These are phyloP conservation scores for Perizoma affinitatum DNA, from an alignment of 2,888 invertebrate genomes.

Conservation along the genomic window DNA sequence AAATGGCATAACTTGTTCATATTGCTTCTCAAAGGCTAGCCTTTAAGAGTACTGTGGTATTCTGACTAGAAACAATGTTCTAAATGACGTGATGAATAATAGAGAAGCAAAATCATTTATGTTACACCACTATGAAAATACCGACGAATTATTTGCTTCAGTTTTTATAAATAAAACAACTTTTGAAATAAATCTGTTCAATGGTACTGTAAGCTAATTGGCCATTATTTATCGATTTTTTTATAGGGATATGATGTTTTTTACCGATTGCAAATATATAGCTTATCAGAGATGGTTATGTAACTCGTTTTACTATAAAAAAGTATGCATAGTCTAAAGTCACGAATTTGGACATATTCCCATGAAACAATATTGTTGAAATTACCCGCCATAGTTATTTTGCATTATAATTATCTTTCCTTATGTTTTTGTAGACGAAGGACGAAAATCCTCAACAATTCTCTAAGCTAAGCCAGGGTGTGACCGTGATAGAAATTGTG, in stretches of 20 bases:
- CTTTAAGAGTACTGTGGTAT: conserved; percentile 21
- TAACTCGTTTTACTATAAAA: conserved; percentile 54
- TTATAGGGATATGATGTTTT: too few relatives aligned
- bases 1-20: conserved; percentile 49
- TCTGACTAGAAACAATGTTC: conserved; percentile 26
- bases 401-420: conserved; percentile 50
- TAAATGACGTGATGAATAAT: conserved; percentile 6
- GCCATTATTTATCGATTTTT: too few relatives aligned
- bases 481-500: too few relatives aligned
- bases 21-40: conserved; percentile 38
- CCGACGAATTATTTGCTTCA: too few relatives aligned
- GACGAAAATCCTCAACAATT: not conserved
- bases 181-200: too few relatives aligned
- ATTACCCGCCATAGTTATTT: conserved; percentile 50
- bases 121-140: too few relatives aligned
- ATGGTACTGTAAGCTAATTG: too few relatives aligned
- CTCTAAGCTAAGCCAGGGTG: not conserved
- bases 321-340: conserved; percentile 41
- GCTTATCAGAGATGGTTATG: conserved; percentile 47
- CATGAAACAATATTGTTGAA: conserved; percentile 50
- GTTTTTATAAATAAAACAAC: too few relatives aligned
- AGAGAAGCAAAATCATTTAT: too few relatives aligned
- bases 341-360: conserved; percentile 52
- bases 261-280: conserved; percentile 34
- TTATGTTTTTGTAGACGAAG: conserved; percentile 15